Base-by-base conservation (phyloP, 2,113 vertebrate species). In the Corythornis madagascariensis region DNA sequence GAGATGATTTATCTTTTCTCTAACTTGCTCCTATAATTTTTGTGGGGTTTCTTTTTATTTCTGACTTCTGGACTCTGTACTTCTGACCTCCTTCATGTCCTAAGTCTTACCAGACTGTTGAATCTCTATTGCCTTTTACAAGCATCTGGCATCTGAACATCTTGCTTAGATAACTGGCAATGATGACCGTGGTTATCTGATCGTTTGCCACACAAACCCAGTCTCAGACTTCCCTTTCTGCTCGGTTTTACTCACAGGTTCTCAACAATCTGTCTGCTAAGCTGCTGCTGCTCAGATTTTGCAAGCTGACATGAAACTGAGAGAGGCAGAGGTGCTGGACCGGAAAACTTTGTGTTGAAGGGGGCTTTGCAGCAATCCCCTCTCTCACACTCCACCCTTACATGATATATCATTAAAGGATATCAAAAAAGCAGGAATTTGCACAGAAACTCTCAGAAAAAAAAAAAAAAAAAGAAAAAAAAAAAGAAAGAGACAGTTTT, bases 341-440 rank as follows among this genome's bases (percentile, higher is more conserved):
- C 63, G 74, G 66, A 94, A 92, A 78, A 17, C 19, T 78, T 13
- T 25, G 26, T 52, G 17, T 28, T 52, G 43, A 88, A 64, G 70
- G 78, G 28, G 21, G 9, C 63, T 91, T 82, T 83, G 60, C 21
- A 55, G 45, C 17, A 79, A 72, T 75, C 48, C 7, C 11, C 5
- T 1, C 3, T 4, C 2, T 10, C 17, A 7, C n/a, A 20, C 14
- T 5, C 16, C 1, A 12, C 7, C 13, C 5, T 7, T 28, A 55
- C 28, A 9, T 9, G 12, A 13, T 12, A 7, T 50, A 81, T 47
- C 31, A 38, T 42, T 63, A 35, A 77, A 78, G 16, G 25, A 20
- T 19, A 67, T 56, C 8, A 52, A 72, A 69, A 72, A 28, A 72
- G 20, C 33, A 76, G 40, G 78, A 85, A 75, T 65, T 64, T 61